These are phyloP conservation scores for Molossus alvarezi DNA, from an alignment of 2,797 vertebrate species.

Conservation along the genomic window DNA sequence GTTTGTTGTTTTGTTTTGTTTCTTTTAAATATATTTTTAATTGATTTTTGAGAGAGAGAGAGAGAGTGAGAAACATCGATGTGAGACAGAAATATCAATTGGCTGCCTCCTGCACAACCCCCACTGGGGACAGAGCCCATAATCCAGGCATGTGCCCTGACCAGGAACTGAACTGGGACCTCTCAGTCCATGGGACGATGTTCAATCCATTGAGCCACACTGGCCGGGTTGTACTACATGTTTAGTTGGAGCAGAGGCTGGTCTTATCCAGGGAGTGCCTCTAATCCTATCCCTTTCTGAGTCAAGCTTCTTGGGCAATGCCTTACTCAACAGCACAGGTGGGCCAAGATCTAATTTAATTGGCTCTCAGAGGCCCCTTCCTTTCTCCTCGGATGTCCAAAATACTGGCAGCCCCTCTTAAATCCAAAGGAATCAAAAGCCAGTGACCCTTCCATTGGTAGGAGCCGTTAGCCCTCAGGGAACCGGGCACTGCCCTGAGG, in stretches of 20 bases:
- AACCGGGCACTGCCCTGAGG: not conserved
- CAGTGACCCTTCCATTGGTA: not conserved
- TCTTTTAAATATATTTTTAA: too few relatives aligned
- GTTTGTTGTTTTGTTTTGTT: not conserved
- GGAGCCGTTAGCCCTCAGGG: not conserved
- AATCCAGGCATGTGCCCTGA: too few relatives aligned
- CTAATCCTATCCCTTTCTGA: not conserved
- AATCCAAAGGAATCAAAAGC: slow-evolving; percentile 8
- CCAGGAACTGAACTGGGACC: too few relatives aligned
- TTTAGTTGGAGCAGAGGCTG: slow-evolving; percentile 21
- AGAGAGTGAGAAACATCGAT: too few relatives aligned
- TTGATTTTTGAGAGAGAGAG: too few relatives aligned
- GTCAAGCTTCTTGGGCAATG: not conserved
- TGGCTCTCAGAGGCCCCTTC: not conserved
- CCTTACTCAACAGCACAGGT: not conserved
- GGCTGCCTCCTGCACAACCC: too few relatives aligned
- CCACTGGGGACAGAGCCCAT: too few relatives aligned
- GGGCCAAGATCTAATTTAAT: not conserved
- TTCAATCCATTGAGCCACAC: too few relatives aligned
- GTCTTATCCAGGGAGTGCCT: not conserved
- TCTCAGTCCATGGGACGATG: too few relatives aligned
- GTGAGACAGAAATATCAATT: too few relatives aligned
- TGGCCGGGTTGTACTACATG: too few relatives aligned
- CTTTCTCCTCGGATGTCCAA: not conserved
- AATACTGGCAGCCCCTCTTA: slow-evolving; percentile 19